A percentile compares a stretch with the other conserved stretches of the same genome.
These are phyloP conservation scores for Candoia aspera DNA, from an alignment of 2,113 vertebrate genomes.

Conservation along the genomic window DNA sequence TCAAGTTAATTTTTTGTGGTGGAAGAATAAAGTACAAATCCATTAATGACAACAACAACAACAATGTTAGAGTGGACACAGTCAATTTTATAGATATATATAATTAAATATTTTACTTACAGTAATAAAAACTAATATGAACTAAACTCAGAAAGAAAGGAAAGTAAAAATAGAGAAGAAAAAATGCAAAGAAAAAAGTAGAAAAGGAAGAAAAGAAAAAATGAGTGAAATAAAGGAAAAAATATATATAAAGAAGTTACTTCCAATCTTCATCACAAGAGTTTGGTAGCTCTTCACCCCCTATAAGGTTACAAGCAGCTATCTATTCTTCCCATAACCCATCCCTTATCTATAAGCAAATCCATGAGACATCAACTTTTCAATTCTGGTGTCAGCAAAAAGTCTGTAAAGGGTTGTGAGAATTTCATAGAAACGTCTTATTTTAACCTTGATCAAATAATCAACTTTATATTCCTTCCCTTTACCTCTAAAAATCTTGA, in stretches of 20 bases:
- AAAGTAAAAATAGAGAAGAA: background rate
- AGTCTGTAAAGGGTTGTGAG: background rate
- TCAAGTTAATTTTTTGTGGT: background rate
- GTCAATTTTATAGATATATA: no score
- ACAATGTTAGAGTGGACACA: no score
- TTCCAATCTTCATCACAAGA: background rate
- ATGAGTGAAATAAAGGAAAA: background rate
- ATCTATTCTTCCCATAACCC: background rate
- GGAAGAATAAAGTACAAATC: no score
- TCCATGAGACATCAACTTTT: background rate
- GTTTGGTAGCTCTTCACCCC: background rate
- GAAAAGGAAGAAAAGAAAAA: background rate
- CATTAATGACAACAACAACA: no score
- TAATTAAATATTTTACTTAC: no score
- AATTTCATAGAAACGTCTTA: background rate
- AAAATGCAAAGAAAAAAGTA: background rate
- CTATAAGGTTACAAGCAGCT: background rate
- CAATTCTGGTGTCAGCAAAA: background rate
- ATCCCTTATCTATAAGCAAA: background rate
- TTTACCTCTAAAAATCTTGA: background rate
- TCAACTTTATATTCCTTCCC: background rate
- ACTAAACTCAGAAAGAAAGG: no score
- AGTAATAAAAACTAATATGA: no score
- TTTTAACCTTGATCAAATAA: background rate
- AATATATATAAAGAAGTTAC: background rate